phyloP scores from a whole-genome alignment of 2,888 invertebrate genomes.

The Noctuana brunneofusca region DNA sequence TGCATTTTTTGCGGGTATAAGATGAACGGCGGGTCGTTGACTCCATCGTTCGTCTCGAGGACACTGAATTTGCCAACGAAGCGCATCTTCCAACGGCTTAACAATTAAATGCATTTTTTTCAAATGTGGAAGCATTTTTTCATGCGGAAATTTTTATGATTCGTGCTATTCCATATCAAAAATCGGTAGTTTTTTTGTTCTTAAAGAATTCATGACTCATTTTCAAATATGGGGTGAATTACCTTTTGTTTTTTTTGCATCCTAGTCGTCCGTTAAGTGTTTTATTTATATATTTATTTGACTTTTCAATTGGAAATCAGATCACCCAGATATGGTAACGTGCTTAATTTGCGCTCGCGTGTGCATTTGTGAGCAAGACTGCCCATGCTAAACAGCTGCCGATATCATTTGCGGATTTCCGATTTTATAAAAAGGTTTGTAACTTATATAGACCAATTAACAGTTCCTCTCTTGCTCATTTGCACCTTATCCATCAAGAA shows the following conservation, averaged over 20 bases:
- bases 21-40: conserved; percentile 75
- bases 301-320: background rate
- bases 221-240: too few species aligned
- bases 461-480: conserved; percentile 27
- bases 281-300: background rate
- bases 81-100: conserved; percentile 63
- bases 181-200: background rate
- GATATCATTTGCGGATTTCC: conserved; percentile 54
- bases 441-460: conserved; percentile 8
- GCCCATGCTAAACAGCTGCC: conserved; percentile 54
- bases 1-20: conserved; percentile 80
- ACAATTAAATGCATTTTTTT: conserved; percentile 41
- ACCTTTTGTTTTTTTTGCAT: too few species aligned
- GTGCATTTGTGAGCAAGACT: conserved; percentile 57
- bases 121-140: conserved; percentile 4
- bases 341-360: conserved; percentile 37
- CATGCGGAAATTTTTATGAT: conserved; percentile 12
- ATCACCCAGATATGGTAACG: conserved; percentile 30
- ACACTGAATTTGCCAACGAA: conserved; percentile 70
- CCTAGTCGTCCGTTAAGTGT: conserved; percentile 5
- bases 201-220: background rate
- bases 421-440: background rate
- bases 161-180: background rate
- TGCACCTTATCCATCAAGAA: conserved; percentile 55
- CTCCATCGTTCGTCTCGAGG: conserved; percentile 66